Percentiles rank a stretch among this genome's conserved stretches.
These are phyloP conservation scores for Neoascia interrupta DNA, from an alignment of 2,888 invertebrate genomes.

Conservation along the genomic window DNA sequence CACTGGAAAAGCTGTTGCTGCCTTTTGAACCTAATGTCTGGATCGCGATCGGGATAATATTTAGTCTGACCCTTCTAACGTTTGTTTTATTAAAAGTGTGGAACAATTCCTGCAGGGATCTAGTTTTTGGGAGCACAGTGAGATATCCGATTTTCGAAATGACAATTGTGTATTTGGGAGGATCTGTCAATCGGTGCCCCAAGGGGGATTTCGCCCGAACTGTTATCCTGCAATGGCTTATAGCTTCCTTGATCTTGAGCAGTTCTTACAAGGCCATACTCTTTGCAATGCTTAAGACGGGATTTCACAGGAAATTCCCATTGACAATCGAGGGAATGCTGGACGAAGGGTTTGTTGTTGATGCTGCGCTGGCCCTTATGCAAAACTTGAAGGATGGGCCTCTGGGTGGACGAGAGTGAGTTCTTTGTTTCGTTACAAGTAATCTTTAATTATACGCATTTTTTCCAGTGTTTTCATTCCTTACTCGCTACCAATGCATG, in stretches of 20 bases:
- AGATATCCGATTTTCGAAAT: conserved; percentile 45
- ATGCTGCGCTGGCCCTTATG: conserved; percentile 36
- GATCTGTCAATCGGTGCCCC: conserved; percentile 34
- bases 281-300: conserved; percentile 43
- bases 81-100: conserved; percentile 9
- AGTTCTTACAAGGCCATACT: conserved; percentile 52
- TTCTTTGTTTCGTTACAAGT: not conserved
- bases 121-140: conserved; percentile 34
- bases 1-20: conserved; percentile 33
- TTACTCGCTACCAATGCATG: too few relatives aligned
- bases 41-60: conserved; percentile 27
- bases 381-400: conserved; percentile 44
- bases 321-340: conserved; percentile 39
- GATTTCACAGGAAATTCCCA: conserved; percentile 42
- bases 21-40: conserved; percentile 34
- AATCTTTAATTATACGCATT: not conserved
- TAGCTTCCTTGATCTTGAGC: conserved; percentile 35
- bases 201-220: conserved; percentile 16
- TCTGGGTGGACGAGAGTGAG: conserved; percentile 27
- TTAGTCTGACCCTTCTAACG: conserved; percentile 27
- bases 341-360: conserved; percentile 23
- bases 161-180: conserved; percentile 44
- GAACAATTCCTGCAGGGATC: conserved; percentile 8
- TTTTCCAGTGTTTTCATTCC: not conserved
- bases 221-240: conserved; percentile 46